Conservation (phyloP, 2,113 vertebrate genomes). For the Neotragus pygmaeus region DNA sequence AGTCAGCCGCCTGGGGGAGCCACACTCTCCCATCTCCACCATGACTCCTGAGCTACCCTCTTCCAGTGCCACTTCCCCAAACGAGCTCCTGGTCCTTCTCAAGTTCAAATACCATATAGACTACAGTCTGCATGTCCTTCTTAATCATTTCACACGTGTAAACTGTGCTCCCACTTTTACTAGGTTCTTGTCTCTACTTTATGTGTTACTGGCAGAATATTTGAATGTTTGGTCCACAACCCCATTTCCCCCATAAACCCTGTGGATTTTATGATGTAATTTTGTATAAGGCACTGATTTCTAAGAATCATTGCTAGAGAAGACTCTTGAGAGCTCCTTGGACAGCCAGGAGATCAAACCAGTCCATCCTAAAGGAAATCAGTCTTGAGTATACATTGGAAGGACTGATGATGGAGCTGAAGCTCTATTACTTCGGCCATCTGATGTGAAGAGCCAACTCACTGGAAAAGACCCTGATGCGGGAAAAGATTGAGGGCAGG, state of each 20-base stretch:
- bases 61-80: rapidly evolving
- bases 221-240: not conserved
- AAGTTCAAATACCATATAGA: rapidly evolving
- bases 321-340: not conserved
- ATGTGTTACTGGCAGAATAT: not conserved
- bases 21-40: rapidly evolving
- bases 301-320: not conserved
- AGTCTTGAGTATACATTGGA: not conserved
- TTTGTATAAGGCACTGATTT: not conserved
- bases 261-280: not conserved
- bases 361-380: not conserved
- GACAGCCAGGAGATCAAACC: not conserved
- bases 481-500: not conserved
- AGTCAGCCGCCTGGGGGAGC: rapidly evolving
- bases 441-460: not conserved
- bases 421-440: not conserved
- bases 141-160: not conserved
- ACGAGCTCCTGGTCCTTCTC: not conserved
- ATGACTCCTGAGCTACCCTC: rapidly evolving
- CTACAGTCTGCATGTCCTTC: too few species aligned
- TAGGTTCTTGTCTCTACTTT: not conserved
- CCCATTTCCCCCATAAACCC: not conserved
- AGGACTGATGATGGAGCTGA: not conserved
- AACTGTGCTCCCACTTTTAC: not conserved
- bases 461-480: not conserved